Conservation (phyloP, 2,113 vertebrate species). For the Pogona vitticeps region DNA sequence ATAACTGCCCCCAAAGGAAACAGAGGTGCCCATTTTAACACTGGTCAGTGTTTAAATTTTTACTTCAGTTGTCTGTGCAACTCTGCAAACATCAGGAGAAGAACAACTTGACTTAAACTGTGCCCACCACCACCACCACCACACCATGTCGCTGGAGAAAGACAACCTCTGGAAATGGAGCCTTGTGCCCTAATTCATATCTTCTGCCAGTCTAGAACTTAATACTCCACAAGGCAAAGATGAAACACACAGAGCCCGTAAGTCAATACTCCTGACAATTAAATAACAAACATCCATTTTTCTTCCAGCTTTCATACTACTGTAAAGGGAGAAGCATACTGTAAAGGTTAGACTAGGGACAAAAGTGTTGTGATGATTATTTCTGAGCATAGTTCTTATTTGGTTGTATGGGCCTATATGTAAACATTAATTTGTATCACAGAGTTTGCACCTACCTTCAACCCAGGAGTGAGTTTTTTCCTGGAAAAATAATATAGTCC, state of each 20-base stretch:
- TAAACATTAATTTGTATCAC: too few relatives aligned
- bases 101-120: slow-evolving; percentile 44
- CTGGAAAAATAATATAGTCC: too few relatives aligned
- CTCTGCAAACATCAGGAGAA: slow-evolving; percentile 46
- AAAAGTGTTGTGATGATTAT: background rate
- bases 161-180: slow-evolving; percentile 32
- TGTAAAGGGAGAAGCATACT: slow-evolving; percentile 25
- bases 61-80: slow-evolving; percentile 53
- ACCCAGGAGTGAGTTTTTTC: too few relatives aligned
- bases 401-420: too few relatives aligned
- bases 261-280: background rate
- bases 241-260: background rate
- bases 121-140: slow-evolving; percentile 49
- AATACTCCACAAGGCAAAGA: background rate
- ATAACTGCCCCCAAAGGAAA: slow-evolving; percentile 41
- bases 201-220: slow-evolving; percentile 28
- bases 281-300: slow-evolving; percentile 32
- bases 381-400: background rate
- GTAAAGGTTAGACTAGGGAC: background rate
- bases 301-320: slow-evolving; percentile 25
- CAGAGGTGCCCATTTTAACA: background rate
- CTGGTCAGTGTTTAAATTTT: slow-evolving; percentile 42
- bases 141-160: slow-evolving; percentile 39
- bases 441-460: too few relatives aligned
- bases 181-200: slow-evolving; percentile 42